phyloP scores from a whole-genome alignment of 2,888 invertebrate genomes.

The Eubasilissa splendida region DNA sequence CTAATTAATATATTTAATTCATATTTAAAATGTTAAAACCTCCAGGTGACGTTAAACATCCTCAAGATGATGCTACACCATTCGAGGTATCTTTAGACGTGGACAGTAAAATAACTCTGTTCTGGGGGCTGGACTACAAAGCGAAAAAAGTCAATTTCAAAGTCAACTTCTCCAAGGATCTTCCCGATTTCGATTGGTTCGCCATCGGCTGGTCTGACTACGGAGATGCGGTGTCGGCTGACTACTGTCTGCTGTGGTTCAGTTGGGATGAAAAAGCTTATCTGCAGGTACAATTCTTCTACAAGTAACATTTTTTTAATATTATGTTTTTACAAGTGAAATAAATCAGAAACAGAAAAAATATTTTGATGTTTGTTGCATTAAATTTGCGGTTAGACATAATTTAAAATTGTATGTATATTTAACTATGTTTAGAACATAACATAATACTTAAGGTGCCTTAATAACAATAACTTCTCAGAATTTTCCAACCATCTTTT shows the following conservation, averaged over 20 bases:
- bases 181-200: conserved; percentile 78
- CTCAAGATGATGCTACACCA: neutral
- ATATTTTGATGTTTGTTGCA: too few species aligned
- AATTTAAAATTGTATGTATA: too few species aligned
- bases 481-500: too few species aligned
- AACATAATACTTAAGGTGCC: too few species aligned
- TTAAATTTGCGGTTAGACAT: too few species aligned
- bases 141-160: conserved; percentile 67
- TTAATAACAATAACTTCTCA: too few species aligned
- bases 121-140: conserved; percentile 70
- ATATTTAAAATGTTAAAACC: neutral
- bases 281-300: conserved; percentile 64
- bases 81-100: conserved; percentile 63
- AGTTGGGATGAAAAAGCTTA: conserved; percentile 74
- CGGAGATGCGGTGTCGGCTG: conserved; percentile 81
- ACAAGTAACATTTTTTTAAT: neutral
- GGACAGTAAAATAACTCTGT: conserved; percentile 64
- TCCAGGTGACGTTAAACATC: neutral
- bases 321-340: neutral
- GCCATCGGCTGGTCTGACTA: conserved; percentile 90
- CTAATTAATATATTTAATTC: too few species aligned
- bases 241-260: conserved; percentile 74
- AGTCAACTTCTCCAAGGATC: conserved; percentile 69
- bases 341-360: too few species aligned
- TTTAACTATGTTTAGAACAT: too few species aligned